Conservation (phyloP, 2,888 invertebrate genomes). For the Eurytoma adleriae region DNA sequence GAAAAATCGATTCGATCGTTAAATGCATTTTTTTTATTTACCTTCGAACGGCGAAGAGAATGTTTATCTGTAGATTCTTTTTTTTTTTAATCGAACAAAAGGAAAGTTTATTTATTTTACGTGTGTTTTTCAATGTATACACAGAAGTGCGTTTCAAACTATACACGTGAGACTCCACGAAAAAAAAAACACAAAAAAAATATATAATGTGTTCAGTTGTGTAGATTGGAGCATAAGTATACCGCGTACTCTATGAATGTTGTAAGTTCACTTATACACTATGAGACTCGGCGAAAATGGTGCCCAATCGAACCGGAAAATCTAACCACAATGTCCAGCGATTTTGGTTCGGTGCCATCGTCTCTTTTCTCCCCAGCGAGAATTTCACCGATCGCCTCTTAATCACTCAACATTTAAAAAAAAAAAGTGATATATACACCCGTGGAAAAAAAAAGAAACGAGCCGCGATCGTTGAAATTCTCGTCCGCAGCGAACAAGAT, state of each 20-base stretch:
- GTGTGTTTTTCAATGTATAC: conserved; percentile 42
- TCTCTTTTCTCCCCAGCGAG: conserved; percentile 13
- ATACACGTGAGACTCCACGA: conserved; percentile 43
- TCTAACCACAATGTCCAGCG: not conserved
- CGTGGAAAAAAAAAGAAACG: not conserved
- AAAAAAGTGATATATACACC: not conserved
- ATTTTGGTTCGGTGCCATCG: conserved; percentile 17
- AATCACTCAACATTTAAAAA: not conserved
- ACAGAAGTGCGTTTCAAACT: conserved; percentile 29
- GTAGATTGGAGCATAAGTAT: conserved; percentile 44
- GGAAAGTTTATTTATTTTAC: conserved; percentile 13
- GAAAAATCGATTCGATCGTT: conserved; percentile 9
- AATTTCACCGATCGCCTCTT: conserved; percentile 23
- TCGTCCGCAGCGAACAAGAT: not conserved
- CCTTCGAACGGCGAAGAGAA: conserved; percentile 1
- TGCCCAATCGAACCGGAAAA: not conserved
- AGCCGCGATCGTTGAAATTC: conserved; percentile 19
- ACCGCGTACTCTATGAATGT: conserved; percentile 32
- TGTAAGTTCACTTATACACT: conserved; percentile 25
- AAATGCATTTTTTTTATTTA: conserved; percentile 14
- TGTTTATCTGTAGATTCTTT: conserved; percentile 17
- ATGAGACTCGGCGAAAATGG: not conserved
- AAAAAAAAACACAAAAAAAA: conserved; percentile 15
- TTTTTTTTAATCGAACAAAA: not conserved
- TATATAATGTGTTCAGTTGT: conserved; percentile 47